Evolutionary conservation across 2,888 invertebrate species (phyloP).

Genomic region (Epirrhoe tristata): DNA sequence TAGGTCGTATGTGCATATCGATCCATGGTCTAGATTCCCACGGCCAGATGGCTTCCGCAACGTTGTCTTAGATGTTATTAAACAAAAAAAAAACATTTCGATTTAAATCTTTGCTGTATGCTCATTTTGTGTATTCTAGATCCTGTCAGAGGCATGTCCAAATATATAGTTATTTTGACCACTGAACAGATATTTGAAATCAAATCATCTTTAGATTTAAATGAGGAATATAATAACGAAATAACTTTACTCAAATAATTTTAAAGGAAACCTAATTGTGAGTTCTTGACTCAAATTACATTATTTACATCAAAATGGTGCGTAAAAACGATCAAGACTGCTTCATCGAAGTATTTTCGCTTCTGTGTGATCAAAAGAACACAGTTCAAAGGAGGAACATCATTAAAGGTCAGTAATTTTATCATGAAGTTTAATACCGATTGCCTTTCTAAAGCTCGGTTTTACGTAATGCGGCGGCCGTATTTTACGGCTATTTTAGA

Average conservation of each 20-base stretch:
- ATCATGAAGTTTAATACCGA: slow-evolving; percentile 40
- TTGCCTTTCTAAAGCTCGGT: slow-evolving; percentile 25
- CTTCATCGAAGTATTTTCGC: slow-evolving; percentile 65
- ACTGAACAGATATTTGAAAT: no score
- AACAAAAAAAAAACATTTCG: no score
- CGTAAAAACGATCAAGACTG: slow-evolving; percentile 68
- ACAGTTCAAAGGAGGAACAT: slow-evolving; percentile 51
- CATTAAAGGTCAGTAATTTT: slow-evolving; percentile 60
- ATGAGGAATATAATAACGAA: no score
- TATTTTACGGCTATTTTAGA: no score
- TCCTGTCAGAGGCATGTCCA: neutral
- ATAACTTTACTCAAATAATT: neutral
- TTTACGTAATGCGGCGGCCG: no score
- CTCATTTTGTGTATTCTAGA: neutral
- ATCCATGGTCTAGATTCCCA: slow-evolving; percentile 27
- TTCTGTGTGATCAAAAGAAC: slow-evolving; percentile 67
- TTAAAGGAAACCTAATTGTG: no score
- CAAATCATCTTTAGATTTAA: no score
- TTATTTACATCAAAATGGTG: slow-evolving; percentile 60
- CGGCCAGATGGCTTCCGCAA: slow-evolving; percentile 9
- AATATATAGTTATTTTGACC: no score
- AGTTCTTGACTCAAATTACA: slow-evolving; percentile 1
- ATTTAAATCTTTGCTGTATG: no score
- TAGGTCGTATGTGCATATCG: slow-evolving; percentile 32
- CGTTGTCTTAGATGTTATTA: slow-evolving; percentile 10